Base-by-base conservation (phyloP, 1,140 invertebrate genomes). In the Meteorus sp. region DNA sequence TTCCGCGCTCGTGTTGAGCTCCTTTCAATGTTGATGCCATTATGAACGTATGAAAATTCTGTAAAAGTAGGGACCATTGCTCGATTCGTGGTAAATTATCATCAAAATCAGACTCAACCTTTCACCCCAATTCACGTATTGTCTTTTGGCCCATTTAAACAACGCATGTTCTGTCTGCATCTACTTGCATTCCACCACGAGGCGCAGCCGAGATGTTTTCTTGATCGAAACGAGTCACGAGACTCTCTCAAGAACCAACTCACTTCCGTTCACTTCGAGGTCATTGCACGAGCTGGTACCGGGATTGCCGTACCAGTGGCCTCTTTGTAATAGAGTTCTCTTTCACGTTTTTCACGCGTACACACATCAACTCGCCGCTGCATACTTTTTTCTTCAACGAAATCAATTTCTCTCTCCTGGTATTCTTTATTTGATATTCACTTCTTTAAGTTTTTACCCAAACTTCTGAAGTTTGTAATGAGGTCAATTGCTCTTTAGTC, bases 181-280 rank as follows among this genome's bases (percentile, higher is more conserved):
- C n/a, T n/a, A n/a, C n/a, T n/a, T 55, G 17, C 8, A 44, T 29
- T 44, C 39, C 25, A 56, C 17, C 20, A 20, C 31, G 39, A 33
- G 39, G 54, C 20, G 27, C 22, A 33, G 41, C 20, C 41, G 29
- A 48, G 23, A 55, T 58, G 35, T 50, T 58, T 58, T 39, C 47
- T 41, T 41, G 31, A 51, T 58, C 41, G 53, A 48, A 51, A 50
- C 56, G 23, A 39, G 50, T 20, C 25, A 51, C 47, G 27, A 56
- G 37, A n/a, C 8, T 47, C 37, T 41, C 43, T 44, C 54, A 39
- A 61, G 29, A 62, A 53, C 48, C 59, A 58, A 54, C 52, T 56
- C 62, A 59, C 62, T 60, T 60, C 59, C 62, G 62, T 55, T 64
- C 37, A 61, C 56, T 63, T 58, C 45, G 62, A 59, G 62, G 62